These are phyloP conservation scores for Standfussiana lucernea DNA, from an alignment of 2,888 invertebrate species.

Conservation along the genomic window DNA sequence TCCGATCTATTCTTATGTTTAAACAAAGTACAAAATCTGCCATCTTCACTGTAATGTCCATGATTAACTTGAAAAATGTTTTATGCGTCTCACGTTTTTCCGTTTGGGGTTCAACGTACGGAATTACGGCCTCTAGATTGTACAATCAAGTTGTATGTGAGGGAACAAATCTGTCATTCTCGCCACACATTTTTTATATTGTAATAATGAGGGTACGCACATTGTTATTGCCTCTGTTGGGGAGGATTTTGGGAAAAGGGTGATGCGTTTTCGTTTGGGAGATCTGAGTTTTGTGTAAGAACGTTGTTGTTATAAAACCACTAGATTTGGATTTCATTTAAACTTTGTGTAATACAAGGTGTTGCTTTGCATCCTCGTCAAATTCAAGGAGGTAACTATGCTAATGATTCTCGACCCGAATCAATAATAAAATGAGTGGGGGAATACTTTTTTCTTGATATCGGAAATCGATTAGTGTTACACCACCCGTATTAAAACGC, in stretches of 20 bases:
- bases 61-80: constrained; percentile 59
- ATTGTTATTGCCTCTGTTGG: constrained; percentile 23
- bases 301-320: background rate
- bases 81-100: constrained; percentile 49
- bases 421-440: no score
- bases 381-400: no score
- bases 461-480: no score
- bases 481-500: no score
- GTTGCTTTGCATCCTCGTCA: no score
- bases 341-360: no score
- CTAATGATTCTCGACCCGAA: no score
- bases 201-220: constrained; percentile 49
- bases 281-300: background rate
- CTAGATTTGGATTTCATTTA: background rate
- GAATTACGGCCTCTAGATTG: constrained; percentile 39
- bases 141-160: constrained; percentile 59
- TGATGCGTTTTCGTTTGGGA: background rate
- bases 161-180: constrained; percentile 57
- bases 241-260: background rate
- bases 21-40: background rate
- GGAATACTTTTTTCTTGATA: no score
- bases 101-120: constrained; percentile 48
- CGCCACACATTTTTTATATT: constrained; percentile 45
- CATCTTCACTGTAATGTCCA: constrained; percentile 9
- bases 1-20: background rate